Evolutionary conservation across 2,888 invertebrate species (phyloP).

Genomic region (Hydraecia micacea): DNA sequence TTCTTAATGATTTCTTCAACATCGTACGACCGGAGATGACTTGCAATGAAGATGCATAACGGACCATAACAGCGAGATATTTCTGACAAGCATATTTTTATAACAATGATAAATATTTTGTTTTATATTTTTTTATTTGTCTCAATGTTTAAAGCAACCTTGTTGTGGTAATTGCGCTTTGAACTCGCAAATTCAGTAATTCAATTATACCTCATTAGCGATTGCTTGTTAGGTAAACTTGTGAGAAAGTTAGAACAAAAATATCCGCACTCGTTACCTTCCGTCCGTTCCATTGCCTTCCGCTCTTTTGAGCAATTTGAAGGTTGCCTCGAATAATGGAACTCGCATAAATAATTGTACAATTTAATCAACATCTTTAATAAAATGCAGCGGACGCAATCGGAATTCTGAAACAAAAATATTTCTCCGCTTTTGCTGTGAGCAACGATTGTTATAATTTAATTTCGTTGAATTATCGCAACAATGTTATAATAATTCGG

Average conservation of each 20-base stretch:
- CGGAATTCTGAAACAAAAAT: constrained; percentile 36
- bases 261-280: constrained; percentile 46
- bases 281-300: constrained; percentile 52
- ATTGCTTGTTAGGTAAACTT: constrained; percentile 53
- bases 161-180: constrained; percentile 33
- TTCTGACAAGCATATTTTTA: constrained; percentile 25
- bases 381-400: constrained; percentile 45
- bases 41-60: constrained; percentile 50
- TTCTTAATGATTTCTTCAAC: constrained; percentile 51
- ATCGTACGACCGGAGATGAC: constrained; percentile 48
- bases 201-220: constrained; percentile 62
- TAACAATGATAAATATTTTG: constrained; percentile 19
- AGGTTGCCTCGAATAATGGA: constrained; percentile 55
- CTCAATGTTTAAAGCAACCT: constrained; percentile 39
- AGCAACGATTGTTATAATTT: constrained; percentile 30
- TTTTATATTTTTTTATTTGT: constrained; percentile 12
- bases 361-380: constrained; percentile 59
- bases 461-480: constrained; percentile 32
- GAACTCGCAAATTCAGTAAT: constrained; percentile 46
- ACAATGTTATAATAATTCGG: constrained; percentile 27
- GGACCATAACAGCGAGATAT: constrained; percentile 23
- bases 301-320: constrained; percentile 60
- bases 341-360: constrained; percentile 52
- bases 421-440: constrained; percentile 29
- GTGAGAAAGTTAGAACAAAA: constrained; percentile 50